phyloP scores from a whole-genome alignment of 1,140 invertebrate genomes.

The Meloidogyne exigua region DNA sequence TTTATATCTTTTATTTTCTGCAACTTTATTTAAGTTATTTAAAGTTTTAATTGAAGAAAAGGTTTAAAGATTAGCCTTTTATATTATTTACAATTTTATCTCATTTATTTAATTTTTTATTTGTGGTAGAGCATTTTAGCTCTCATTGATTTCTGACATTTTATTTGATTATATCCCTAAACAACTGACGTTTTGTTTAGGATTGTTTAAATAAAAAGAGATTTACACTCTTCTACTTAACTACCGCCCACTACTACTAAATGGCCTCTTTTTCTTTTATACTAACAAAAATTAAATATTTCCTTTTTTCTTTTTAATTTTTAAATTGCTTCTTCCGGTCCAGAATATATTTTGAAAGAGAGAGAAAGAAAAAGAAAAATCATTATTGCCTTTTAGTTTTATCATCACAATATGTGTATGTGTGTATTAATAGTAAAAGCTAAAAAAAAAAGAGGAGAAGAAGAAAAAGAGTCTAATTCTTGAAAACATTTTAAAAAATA shows the following conservation, averaged over 20 bases:
- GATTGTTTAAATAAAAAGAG: no score
- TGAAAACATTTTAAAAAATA: no score
- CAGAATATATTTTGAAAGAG: background rate
- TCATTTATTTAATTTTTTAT: no score
- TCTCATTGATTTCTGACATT: background rate
- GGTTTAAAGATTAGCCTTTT: background rate
- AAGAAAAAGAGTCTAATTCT: no score
- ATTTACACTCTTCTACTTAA: no score
- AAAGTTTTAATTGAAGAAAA: background rate
- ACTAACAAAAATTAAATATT: background rate
- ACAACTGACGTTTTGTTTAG: background rate
- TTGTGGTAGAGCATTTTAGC: background rate
- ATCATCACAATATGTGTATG: background rate
- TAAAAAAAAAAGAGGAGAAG: no score
- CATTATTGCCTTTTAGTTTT: background rate
- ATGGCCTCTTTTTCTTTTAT: background rate
- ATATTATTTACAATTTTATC: background rate
- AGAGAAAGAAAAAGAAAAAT: background rate
- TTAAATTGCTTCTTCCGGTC: slow-evolving; percentile 6
- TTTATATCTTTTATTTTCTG: background rate
- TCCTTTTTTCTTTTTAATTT: background rate
- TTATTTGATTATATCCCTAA: no score
- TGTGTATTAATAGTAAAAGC: no score
- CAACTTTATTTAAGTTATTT: background rate
- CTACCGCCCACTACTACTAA: background rate